phyloP scores from a whole-genome alignment of 1,140 invertebrate species.

The Zaprionus inermis region DNA sequence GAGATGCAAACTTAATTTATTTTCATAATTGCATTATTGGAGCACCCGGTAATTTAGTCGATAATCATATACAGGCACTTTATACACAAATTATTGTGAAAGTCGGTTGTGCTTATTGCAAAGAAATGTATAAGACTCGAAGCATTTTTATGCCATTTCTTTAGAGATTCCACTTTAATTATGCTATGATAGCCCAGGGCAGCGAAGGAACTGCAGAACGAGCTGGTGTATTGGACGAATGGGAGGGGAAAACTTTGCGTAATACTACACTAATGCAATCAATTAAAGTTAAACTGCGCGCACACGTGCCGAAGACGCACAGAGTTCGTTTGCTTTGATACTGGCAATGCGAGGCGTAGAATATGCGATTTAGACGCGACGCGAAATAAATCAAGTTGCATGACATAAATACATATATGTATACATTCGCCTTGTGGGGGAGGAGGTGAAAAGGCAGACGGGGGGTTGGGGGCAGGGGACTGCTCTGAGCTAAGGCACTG shows the following conservation, averaged over 20 bases:
- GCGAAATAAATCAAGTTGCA: slow-evolving; percentile 41
- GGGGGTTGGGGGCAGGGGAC: not conserved
- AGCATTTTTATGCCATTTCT: slow-evolving; percentile 1
- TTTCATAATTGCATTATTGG: too few species aligned
- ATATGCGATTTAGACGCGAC: slow-evolving; percentile 5
- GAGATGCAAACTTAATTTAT: not conserved
- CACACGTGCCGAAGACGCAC: slow-evolving; percentile 52
- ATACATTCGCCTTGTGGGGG: too few species aligned
- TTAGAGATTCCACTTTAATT: slow-evolving; percentile 49
- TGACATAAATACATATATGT: slow-evolving; percentile 4
- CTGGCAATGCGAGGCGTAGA: slow-evolving; percentile 28
- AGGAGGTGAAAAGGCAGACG: too few species aligned
- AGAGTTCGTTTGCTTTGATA: slow-evolving; percentile 22
- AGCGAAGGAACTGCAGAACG: slow-evolving; percentile 22
- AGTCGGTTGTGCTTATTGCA: slow-evolving; percentile 64
- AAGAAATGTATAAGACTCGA: slow-evolving; percentile 47
- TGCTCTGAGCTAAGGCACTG: too few species aligned
- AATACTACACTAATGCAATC: slow-evolving; percentile 76
- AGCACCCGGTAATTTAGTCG: too few species aligned
- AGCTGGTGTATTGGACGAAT: not conserved
- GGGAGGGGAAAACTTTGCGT: slow-evolving; percentile 27
- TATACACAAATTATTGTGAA: slow-evolving; percentile 8
- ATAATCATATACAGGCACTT: too few species aligned
- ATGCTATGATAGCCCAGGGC: slow-evolving; percentile 49
- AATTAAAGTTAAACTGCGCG: slow-evolving; percentile 63